phyloP scores from a whole-genome alignment of 2,113 vertebrate species.

The Ovibos moschatus region DNA sequence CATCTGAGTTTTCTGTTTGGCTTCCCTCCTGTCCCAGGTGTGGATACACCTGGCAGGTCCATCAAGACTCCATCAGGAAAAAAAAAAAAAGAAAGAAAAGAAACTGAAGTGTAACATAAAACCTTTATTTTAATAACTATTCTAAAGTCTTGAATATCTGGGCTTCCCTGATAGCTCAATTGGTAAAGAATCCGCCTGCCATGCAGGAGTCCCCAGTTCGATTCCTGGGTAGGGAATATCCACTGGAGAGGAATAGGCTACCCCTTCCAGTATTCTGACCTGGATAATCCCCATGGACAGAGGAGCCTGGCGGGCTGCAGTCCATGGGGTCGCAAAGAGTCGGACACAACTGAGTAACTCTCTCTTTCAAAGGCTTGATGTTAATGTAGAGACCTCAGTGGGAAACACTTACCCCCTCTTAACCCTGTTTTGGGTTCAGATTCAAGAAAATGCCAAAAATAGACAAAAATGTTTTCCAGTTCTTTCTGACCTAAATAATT shows the following conservation, averaged over 20 bases:
- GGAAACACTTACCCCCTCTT: neutral
- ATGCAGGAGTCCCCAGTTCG: neutral
- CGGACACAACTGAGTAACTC: neutral
- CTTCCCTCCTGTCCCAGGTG: neutral
- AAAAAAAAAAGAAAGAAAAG: neutral
- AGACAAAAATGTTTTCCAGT: neutral
- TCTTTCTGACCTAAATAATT: slow-evolving; percentile 27
- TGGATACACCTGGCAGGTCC: neutral
- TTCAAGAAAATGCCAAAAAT: slow-evolving; percentile 41
- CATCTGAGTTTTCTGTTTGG: neutral
- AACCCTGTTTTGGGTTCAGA: neutral
- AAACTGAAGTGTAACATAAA: neutral
- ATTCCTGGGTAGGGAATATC: neutral
- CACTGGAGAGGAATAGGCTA: neutral
- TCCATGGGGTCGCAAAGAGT: neutral
- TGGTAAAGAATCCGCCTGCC: neutral
- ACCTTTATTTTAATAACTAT: neutral
- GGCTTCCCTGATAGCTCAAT: neutral
- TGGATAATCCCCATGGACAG: neutral
- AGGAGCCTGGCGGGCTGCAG: neutral
- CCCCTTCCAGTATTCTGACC: neutral
- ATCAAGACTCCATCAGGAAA: neutral
- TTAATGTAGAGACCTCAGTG: neutral
- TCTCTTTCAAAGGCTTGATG: neutral
- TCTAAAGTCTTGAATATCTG: neutral